Conservation (phyloP, 2,113 vertebrate species). For the Crotalus viridis region DNA sequence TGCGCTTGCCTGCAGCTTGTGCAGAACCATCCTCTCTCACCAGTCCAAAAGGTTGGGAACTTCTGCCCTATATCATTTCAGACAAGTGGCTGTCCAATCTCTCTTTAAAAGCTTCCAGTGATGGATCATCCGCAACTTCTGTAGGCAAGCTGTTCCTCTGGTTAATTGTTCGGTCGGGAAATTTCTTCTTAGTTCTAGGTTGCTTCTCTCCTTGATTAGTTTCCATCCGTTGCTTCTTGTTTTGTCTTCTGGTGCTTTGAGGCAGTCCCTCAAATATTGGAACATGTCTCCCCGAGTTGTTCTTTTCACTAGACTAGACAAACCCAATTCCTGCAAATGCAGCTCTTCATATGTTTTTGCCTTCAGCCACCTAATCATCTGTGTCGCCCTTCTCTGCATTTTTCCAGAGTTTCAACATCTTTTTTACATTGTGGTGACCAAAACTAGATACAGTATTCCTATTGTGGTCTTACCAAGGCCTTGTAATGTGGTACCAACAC, state of each 20-base stretch:
- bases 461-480: not conserved
- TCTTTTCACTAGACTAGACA: not conserved
- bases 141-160: not conserved
- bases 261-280: not conserved
- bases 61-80: not conserved
- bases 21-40: too few species aligned
- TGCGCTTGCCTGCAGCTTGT: too few species aligned
- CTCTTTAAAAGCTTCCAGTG: not conserved
- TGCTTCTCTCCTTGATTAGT: not conserved
- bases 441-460: not conserved
- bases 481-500: not conserved
- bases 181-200: not conserved
- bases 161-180: not conserved
- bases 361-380: not conserved
- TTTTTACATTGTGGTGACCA: not conserved
- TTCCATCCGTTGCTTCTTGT: not conserved
- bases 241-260: not conserved
- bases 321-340: not conserved
- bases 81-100: not conserved
- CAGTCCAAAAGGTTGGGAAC: too few species aligned
- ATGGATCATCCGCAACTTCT: not conserved
- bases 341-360: not conserved
- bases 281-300: not conserved
- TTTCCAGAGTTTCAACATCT: not conserved
- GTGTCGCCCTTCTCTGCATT: not conserved